Base-by-base conservation (phyloP, 2,113 vertebrate genomes). In the Struthidea cinerea region DNA sequence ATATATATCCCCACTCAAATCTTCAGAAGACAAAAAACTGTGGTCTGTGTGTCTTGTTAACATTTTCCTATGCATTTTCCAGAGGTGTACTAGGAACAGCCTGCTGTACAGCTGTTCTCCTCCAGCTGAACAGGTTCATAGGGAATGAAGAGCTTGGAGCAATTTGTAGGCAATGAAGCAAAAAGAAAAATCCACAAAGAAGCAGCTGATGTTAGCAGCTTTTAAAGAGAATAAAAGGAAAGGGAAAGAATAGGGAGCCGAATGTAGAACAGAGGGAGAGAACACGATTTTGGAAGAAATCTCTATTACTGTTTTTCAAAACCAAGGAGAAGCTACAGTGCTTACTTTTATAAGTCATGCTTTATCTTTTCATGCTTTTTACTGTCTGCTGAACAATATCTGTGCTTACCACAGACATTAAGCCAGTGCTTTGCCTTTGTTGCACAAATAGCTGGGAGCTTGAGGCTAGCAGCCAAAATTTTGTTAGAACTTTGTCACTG, bases 121-220 rank as follows among this genome's bases (percentile, higher is more conserved):
- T 95, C 92, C 94, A 97, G 93, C 93, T 97, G 96, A 97, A 97
- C 84, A 97, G 89, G 83, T 97, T 97, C 82, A 60, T 73, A 91
- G 95, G 91, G 93, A 97, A 97, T 96, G 97, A 94, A 96, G 94
- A 94, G 93, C 97, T 98, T 95, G 97, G 80, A 97, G 97, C 93
- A 98, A 98, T 98, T 98, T 98, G 91, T 95, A 97, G 97, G 96
- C 97, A 97, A 89, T 28, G 91, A 97, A 97, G 95, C 96, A 97
- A 97, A 97, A 89, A 97, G 94, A 93, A 95, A 95, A 97, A 97
- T 96, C 92, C 95, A 96, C 96, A 97, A 97, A 97, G 95, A 97
- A 94, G 95, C 93, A 97, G 93, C 96, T 97, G 95, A 98, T 98
- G 96, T 95, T 97, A 97, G 95, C 97, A 90, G 73, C 96, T 98